Evolutionary conservation across 2,113 vertebrate species (phyloP).

Genomic region (Muntiacus muntjak): DNA sequence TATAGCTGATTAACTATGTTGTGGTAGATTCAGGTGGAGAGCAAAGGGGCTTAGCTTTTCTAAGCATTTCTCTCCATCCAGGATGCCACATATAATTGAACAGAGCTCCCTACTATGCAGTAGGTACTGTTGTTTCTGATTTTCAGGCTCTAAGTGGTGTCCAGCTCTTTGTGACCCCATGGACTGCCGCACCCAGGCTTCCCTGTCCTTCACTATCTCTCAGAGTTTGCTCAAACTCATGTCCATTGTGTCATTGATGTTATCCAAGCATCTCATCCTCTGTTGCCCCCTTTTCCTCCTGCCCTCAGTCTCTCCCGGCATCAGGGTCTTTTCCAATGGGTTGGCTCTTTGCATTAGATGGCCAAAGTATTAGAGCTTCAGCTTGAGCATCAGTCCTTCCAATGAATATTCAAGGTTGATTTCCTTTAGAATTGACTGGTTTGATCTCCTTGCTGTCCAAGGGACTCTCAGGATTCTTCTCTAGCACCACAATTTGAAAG

Average conservation of each 20-base stretch:
- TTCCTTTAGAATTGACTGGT: neutral
- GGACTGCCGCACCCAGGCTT: neutral
- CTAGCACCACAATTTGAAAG: neutral
- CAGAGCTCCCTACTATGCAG: neutral
- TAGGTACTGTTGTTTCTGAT: neutral
- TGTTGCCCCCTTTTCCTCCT: neutral
- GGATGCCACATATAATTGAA: neutral
- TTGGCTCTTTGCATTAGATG: neutral
- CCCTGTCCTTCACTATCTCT: neutral
- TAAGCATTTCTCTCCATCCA: neutral
- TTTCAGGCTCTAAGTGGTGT: rapidly evolving
- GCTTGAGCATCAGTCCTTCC: neutral
- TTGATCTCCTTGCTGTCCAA: neutral
- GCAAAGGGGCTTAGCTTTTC: neutral
- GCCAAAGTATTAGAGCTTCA: neutral
- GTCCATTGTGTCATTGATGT: neutral
- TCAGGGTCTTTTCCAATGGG: neutral
- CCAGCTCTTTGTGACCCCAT: neutral
- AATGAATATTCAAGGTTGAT: neutral
- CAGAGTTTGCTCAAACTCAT: neutral
- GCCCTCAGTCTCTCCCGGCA: neutral
- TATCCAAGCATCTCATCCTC: neutral
- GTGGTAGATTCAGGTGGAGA: neutral
- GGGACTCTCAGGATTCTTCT: neutral
- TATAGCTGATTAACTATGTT: neutral